Conservation (phyloP, 2,113 vertebrate species). For the Platycercus adscitus region DNA sequence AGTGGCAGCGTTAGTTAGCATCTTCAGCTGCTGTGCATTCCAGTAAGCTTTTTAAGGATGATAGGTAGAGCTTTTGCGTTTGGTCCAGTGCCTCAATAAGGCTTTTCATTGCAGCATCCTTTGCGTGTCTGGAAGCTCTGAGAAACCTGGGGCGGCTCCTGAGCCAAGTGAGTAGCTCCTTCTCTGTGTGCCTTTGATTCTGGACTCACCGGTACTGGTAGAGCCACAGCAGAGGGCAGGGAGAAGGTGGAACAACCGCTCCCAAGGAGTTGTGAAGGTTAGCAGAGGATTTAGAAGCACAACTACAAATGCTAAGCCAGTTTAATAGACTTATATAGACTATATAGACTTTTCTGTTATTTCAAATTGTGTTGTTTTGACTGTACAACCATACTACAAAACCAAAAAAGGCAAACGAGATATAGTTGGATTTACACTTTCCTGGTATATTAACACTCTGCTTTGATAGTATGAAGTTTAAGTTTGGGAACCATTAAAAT, state of each 20-base stretch:
- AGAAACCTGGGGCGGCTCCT: accelerated
- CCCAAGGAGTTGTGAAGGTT: neutral
- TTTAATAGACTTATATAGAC: neutral
- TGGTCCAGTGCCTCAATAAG: accelerated
- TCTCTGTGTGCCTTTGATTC: neutral
- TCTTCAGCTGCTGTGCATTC: neutral
- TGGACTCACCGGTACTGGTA: accelerated
- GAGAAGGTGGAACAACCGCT: neutral
- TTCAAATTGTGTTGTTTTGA: neutral
- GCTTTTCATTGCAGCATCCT: neutral
- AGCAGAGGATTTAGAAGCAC: neutral
- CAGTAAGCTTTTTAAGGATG: neutral
- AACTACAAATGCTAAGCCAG: neutral
- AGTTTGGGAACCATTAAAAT: neutral
- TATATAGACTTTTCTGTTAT: neutral
- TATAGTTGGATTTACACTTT: neutral
- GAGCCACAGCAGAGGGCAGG: neutral
- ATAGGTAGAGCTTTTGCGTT: neutral
- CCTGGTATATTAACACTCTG: neutral
- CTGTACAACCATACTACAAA: neutral
- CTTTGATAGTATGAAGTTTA: neutral
- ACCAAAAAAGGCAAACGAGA: neutral
- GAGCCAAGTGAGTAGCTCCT: neutral
- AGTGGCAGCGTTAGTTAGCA: neutral
- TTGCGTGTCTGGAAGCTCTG: neutral